Base-by-base conservation (phyloP, 1,140 invertebrate species). In the Maconellicoccus hirsutus region DNA sequence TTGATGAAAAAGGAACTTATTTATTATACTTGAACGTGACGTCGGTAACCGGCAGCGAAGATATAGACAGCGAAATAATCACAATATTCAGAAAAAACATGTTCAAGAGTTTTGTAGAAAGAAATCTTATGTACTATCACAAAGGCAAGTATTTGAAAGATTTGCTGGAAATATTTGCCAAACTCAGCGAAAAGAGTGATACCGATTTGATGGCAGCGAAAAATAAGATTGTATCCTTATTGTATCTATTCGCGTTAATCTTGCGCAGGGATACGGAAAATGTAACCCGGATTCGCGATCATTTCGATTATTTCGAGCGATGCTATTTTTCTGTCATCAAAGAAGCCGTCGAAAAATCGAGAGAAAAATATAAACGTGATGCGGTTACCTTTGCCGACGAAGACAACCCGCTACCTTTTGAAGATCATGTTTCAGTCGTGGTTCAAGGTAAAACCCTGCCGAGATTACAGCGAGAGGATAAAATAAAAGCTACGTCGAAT, bases 191-290 rank as follows among this genome's bases (percentile, higher is more conserved):
- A 8, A 22, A 22, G 14, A 26, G 22, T 22, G 61, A 66, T 26
- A 66, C 61, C 61, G 19, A 66, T 26, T 25, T 66, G 61, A 66
- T 66, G 16, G 19, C 21, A 66, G 22, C 25, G 22, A 66, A 66
- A 16, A 66, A 66, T 23, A 26, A 25, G 10, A 66, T 66, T 16
- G 19, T 66, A 23, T 66, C 61, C 3, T 25, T 26, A 14, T 66
- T 66, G 16, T 26, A 66, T 26, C 25, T 66, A 23, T 25, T 66
- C 61, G 61, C 25, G 7, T 25, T 66, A 23, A 66, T 66, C 1
- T 66, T 66, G 19, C 7, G 61, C 10, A 10, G 61, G 10, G 61
- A 66, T 66, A 16, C 61, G 1, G 2, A 23, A 66, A 66, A 66
- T 23, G 10, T 23, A 66, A 66, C 61, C 21, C 3, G 19, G 3